Evolutionary conservation across 2,888 invertebrate genomes (phyloP), one percentile per base, ranked within the genome.

Genomic region (Melipona beecheii): DNA sequence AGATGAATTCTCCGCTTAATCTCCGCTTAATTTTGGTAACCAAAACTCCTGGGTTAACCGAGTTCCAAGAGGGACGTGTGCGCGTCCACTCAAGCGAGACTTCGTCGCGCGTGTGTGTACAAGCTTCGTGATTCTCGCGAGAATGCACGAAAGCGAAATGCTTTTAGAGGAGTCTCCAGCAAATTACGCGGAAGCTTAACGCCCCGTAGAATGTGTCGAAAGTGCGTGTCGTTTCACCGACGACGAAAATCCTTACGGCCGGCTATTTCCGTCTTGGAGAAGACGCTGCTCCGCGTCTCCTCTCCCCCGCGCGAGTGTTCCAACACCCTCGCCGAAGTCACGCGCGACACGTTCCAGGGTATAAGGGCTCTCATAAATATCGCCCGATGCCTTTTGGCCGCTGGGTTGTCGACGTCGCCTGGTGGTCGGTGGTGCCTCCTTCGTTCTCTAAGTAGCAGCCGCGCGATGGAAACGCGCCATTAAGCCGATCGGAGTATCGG

Each of bases 341-440:
- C 75, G 56, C 75, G 56, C 69, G 65, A 74, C 82, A 73, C 80
- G 75, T 86, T 72, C 75, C 75, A 72, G 70, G 9, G 43, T 77
- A 50, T 83, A 82, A 86, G 82, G 85, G 82, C 78, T 56, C 80
- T 88, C 89, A 73, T 86, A 88, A 88, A 88, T 86, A 88, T 87
- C 84, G 21, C 49, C 43, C 54, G 74, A 77, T 79, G 73, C 78
- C 86, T 88, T 11, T 86, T 84, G 75, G 81, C 69, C 66, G 68
- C 65, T 43, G 9, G 66, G 65, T 78, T 81, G 81, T 77, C 77
- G 75, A 60, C 85, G 54, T 24, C 60, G 43, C 70, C 2, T 2
- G 31, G 36, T 36, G 36, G 9, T 36, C 9, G 43, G 50, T 24
- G 62, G 13, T 52, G 36, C 58, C 70, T 58, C 56, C 58, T 74